These are phyloP conservation scores for Platalea minor DNA, from an alignment of 2,797 vertebrate species.

Conservation along the genomic window DNA sequence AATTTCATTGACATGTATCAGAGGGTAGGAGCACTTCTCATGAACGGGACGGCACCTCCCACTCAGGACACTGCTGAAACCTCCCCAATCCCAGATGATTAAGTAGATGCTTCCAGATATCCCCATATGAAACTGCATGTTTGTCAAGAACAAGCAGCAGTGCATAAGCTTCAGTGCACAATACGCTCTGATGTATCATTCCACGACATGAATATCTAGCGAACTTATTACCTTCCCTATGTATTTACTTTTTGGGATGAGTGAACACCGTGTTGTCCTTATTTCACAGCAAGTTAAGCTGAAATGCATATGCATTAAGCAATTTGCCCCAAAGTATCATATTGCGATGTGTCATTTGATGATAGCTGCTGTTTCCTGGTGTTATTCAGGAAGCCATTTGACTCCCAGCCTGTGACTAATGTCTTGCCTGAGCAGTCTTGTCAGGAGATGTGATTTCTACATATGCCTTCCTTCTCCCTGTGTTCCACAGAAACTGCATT, in stretches of 20 bases:
- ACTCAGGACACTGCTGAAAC: background rate
- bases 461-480: background rate
- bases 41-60: rapidly evolving
- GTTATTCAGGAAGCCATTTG: slow-evolving; percentile 39
- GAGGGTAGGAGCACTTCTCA: background rate
- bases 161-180: background rate
- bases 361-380: slow-evolving; percentile 26
- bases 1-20: background rate
- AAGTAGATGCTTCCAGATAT: background rate
- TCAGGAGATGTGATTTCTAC: slow-evolving; percentile 42
- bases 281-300: slow-evolving; percentile 36
- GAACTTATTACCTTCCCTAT: background rate
- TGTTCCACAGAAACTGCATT: background rate
- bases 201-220: background rate
- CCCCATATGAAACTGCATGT: background rate
- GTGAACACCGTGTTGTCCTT: slow-evolving; percentile 27
- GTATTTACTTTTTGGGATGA: slow-evolving; percentile 28
- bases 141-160: slow-evolving; percentile 11
- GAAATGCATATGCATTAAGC: slow-evolving; percentile 54
- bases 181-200: background rate
- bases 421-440: slow-evolving; percentile 36
- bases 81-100: background rate
- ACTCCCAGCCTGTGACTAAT: slow-evolving; percentile 41
- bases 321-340: slow-evolving; percentile 34
- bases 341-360: background rate